phyloP scores from a whole-genome alignment of 1,140 invertebrate genomes.

The Palaemon carinicauda region DNA sequence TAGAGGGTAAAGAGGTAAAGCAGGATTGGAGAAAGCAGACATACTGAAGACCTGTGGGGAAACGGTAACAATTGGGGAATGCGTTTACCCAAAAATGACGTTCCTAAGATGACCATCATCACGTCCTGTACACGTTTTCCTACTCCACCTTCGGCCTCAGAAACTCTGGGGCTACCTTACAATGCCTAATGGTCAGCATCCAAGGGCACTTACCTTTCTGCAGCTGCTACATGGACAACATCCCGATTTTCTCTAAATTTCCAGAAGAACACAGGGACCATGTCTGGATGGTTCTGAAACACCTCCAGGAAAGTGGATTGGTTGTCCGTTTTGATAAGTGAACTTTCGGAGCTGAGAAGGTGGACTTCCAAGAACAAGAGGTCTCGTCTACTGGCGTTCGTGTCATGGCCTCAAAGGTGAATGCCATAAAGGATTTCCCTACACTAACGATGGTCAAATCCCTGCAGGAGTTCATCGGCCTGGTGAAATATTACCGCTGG shows the following conservation, averaged over 20 bases:
- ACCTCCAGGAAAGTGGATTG: background rate
- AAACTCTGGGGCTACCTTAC: background rate
- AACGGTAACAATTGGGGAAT: too few relatives aligned
- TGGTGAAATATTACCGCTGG: background rate
- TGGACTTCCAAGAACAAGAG: background rate
- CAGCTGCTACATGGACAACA: background rate
- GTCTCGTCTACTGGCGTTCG: background rate
- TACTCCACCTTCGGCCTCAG: too few relatives aligned
- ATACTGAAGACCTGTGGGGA: too few relatives aligned
- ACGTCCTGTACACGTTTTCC: too few relatives aligned
- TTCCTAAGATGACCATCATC: too few relatives aligned
- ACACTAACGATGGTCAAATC: background rate
- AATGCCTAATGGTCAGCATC: background rate
- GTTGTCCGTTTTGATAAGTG: background rate
- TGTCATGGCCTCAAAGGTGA: background rate
- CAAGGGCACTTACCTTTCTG: background rate
- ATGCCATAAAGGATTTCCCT: background rate
- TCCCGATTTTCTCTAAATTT: background rate
- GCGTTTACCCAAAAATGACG: too few relatives aligned
- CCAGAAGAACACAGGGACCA: background rate
- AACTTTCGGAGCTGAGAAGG: background rate
- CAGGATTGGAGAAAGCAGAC: too few relatives aligned
- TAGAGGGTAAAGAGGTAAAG: too few relatives aligned
- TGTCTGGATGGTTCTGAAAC: background rate
- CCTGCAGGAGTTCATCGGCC: background rate